Evolutionary conservation across 2,797 vertebrate species (phyloP).

Genomic region (Lutjanus argentimaculatus): DNA sequence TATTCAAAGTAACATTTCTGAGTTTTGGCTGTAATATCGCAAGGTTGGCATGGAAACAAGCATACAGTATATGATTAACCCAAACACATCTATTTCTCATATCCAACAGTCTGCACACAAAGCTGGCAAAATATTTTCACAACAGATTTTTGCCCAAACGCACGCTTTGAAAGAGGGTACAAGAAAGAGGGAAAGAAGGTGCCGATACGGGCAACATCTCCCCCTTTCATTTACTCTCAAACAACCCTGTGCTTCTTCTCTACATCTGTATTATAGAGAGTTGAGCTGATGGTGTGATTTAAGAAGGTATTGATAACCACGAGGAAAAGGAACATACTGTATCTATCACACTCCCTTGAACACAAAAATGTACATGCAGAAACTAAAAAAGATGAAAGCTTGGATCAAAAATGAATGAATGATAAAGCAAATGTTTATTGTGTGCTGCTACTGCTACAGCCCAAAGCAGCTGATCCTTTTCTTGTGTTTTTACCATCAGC

Average conservation of each 20-base stretch:
- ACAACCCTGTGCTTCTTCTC: not conserved
- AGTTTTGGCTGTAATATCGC: slow-evolving; percentile 50
- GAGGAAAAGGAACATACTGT: not conserved
- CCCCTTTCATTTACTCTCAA: not conserved
- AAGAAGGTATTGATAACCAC: not conserved
- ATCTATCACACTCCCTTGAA: not conserved
- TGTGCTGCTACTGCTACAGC: not conserved
- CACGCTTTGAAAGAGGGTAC: slow-evolving; percentile 10
- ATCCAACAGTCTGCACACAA: slow-evolving; percentile 35
- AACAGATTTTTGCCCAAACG: slow-evolving; percentile 22
- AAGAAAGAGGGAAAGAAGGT: not conserved
- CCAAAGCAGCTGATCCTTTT: not conserved
- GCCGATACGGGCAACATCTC: not conserved
- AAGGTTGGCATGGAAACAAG: slow-evolving; percentile 82
- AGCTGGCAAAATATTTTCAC: slow-evolving; percentile 42
- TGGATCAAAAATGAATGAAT: slow-evolving; percentile 2
- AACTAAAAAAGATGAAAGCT: not conserved
- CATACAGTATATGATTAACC: slow-evolving; percentile 68
- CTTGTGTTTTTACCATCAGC: not conserved
- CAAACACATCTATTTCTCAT: slow-evolving; percentile 63
- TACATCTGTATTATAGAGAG: not conserved
- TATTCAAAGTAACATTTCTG: slow-evolving; percentile 57
- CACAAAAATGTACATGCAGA: not conserved
- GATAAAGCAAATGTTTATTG: slow-evolving; percentile 3
- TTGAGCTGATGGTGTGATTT: not conserved